phyloP scores from a whole-genome alignment of 2,888 invertebrate genomes.

The Disparrhopalites patrizii region DNA sequence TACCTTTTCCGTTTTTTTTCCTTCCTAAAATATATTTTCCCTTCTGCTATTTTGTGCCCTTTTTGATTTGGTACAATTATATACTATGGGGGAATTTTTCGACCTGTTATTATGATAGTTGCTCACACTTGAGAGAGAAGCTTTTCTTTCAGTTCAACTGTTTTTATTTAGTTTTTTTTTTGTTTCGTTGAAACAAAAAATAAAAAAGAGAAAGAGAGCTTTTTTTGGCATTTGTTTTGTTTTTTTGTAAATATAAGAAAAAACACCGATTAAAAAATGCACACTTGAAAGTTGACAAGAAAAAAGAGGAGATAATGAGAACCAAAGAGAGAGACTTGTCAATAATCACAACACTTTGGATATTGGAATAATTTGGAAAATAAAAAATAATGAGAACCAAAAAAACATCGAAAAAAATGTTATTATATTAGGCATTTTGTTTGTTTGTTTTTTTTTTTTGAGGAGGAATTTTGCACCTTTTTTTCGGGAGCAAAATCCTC shows the following conservation, averaged over 20 bases:
- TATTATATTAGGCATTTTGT: background rate
- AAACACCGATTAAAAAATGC: conserved; percentile 1
- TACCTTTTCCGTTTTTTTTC: too few relatives aligned
- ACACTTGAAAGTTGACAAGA: conserved; percentile 14
- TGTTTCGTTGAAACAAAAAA: too few relatives aligned
- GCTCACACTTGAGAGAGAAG: too few relatives aligned
- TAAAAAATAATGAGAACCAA: background rate
- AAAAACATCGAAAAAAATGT: background rate
- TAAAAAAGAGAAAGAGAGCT: background rate
- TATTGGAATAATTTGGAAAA: background rate
- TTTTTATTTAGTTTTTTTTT: too few relatives aligned
- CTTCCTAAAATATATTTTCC: too few relatives aligned
- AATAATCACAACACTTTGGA: background rate
- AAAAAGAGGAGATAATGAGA: conserved; percentile 8
- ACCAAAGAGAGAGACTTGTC: background rate
- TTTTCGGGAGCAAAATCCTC: too few relatives aligned
- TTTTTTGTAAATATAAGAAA: background rate
- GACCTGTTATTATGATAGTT: too few relatives aligned
- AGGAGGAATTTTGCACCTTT: background rate
- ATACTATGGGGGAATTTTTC: too few relatives aligned
- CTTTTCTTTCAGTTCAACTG: too few relatives aligned
- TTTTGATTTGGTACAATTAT: too few relatives aligned
- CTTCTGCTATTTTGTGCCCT: too few relatives aligned
- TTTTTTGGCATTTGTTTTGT: background rate
- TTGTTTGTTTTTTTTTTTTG: background rate